Conservation (phyloP, 2,797 vertebrate species). For the Anomalospiza imberbis region DNA sequence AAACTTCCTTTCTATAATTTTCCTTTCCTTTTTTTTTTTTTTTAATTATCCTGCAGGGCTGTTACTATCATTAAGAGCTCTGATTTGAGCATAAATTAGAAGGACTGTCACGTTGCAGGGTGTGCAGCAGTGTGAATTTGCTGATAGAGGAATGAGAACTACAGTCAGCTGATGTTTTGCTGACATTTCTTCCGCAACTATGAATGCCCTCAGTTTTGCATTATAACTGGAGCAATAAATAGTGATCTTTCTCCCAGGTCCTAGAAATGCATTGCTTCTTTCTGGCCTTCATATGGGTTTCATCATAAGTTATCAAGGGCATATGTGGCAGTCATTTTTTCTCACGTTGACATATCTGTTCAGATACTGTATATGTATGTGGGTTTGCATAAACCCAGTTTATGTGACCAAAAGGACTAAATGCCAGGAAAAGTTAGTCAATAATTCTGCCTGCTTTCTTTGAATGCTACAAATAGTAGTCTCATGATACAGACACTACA, state of each 20-base stretch:
- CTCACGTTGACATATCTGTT: neutral
- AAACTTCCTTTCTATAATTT: neutral
- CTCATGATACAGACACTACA: neutral
- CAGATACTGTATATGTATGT: neutral
- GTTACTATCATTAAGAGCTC: neutral
- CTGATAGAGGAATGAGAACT: neutral
- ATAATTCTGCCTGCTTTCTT: neutral
- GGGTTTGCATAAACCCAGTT: neutral
- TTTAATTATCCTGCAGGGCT: neutral
- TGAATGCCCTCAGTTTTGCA: neutral
- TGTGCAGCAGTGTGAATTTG: neutral
- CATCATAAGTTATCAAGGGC: neutral
- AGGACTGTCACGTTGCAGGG: fast-evolving
- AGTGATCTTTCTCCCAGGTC: neutral
- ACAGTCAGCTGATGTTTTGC: neutral
- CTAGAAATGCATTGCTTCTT: neutral
- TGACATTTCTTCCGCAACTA: neutral
- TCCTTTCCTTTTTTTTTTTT: neutral
- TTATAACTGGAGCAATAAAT: neutral
- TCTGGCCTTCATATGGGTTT: neutral
- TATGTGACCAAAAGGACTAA: neutral
- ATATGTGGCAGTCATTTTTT: neutral
- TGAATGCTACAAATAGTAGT: neutral
- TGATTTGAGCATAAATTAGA: neutral
- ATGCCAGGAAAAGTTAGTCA: neutral